Evolutionary conservation across 64 coral and sea anemone genomes (phyloP), one percentile per base, ranked within the genome.

Genomic region (Dendrophyllia cribrosa): DNA sequence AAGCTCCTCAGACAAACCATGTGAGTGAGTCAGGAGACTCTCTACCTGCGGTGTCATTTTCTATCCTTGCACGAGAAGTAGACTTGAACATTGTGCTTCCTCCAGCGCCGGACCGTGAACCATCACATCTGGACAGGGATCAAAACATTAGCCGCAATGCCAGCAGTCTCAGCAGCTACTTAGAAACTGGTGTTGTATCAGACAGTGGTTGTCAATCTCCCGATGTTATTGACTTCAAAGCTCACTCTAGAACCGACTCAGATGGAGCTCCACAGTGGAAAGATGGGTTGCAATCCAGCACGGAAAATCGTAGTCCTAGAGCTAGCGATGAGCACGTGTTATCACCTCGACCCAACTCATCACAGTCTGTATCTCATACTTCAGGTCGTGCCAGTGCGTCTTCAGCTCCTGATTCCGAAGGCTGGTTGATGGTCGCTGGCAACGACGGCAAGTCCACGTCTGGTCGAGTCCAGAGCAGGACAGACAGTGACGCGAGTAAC

Each of bases 81-180:
- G 91, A 96, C 6, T 52, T 99, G 13, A 97, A 93, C 58, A 43
- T 94, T 49, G 72, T 99, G 8, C 94, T 99, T 23, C 94, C 94
- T 13, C 94, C 97, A 19, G 73, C 86, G 8, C 97, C 91, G 12
- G 95, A 97, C 58, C 43, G 61, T 23, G 45, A 52, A n/a, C 44
- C 43, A 6, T 84, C 80, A 7, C 80, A 45, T 67, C 9, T 67
- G 43, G 62, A 66, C 15, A 24, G 80, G 16, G 19, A 66, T 51
- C 82, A 62, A 52, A 61, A 64, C 82, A 76, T 17, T 34, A 82
- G 74, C 58, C 66, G 95, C 46, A 92, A 89, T 46, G 62, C 75
- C 19, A 97, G 95, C 51, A 97, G 88, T 52, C 74, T 78, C 5
- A 97, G 95, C 47, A 97, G 95, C 55, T 94, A 88, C 61, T 67